Base-by-base conservation (phyloP, 2,888 invertebrate genomes). In the Pollenia labialis region DNA sequence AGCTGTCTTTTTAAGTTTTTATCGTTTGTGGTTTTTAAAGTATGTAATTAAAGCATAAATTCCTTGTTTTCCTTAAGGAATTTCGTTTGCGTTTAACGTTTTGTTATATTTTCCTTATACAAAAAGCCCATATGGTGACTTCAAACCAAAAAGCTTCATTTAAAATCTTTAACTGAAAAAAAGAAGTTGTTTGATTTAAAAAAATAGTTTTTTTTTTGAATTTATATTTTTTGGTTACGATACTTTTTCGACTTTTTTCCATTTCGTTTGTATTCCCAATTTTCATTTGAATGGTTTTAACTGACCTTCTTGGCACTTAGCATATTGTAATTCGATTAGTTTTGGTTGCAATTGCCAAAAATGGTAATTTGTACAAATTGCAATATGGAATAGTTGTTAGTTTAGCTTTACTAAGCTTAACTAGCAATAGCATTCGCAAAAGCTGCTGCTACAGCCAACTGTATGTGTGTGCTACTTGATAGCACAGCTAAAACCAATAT, bases 301-400 rank as follows among this genome's bases (percentile, higher is more conserved):
- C 87, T 87, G 87, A 87, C 87, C 87, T 87, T 85, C 85, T 85
- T 88, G 85, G 88, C 88, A 88, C 85, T 88, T 88, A 88, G 88
- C 85, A 88, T 88, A 88, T 88, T 88, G 84, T 86, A 88, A 88
- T 88, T 88, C 85, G 85, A 88, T 88, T 88, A 88, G 88, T 87
- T 87, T 87, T 87, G 87, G 84, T 68, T 84, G 87, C 87, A 87
- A 90, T 90, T 88, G 80, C 91, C 91, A 91, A 91, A 91, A 91
- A 91, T 91, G 91, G 91, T 91, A 91, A 91, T 91, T 90, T 91
- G 91, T 90, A 91, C 91, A 91, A 91, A 91, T 91, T 91, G 91
- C 91, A 90, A 85, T 89, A 90, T 90, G 89, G 89, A 83, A 87
- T 83, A 87, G 86, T 83, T 81, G 80, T 81, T 85, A 71, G 77